Percentiles rank a stretch among this genome's conserved stretches.
Conservation (phyloP, 1,140 invertebrate genomes). For the Leptonema lineaticorne region DNA sequence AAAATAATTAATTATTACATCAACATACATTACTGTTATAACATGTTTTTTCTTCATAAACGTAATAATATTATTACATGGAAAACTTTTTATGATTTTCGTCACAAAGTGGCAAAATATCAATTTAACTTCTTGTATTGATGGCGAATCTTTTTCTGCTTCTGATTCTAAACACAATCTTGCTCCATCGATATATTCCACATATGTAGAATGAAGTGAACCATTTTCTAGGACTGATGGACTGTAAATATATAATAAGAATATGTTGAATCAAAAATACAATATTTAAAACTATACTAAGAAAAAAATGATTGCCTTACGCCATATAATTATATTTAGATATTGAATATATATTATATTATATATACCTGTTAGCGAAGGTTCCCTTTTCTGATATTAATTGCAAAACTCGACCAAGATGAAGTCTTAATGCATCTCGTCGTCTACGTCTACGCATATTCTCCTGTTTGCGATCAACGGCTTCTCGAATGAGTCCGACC, state of each 20-base stretch:
- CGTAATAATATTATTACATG: constrained; percentile 62
- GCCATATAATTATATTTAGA: too few relatives aligned
- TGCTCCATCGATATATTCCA: constrained; percentile 95
- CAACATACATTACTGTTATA: background rate
- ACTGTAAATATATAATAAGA: too few relatives aligned
- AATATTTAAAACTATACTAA: too few relatives aligned
- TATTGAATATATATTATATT: too few relatives aligned
- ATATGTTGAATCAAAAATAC: too few relatives aligned
- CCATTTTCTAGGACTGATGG: constrained; percentile 78
- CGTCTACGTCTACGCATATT: constrained; percentile 87
- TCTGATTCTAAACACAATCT: constrained; percentile 89
- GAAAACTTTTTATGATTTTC: constrained; percentile 91
- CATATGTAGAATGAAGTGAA: constrained; percentile 81
- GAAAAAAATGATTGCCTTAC: too few relatives aligned
- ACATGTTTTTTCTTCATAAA: constrained; percentile 1
- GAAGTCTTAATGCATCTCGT: constrained; percentile 88
- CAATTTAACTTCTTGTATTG: constrained; percentile 81
- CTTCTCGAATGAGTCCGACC: constrained; percentile 86
- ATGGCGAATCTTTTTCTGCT: constrained; percentile 80
- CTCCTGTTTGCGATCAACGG: constrained; percentile 97
- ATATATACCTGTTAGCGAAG: constrained; percentile 78
- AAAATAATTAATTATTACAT: constrained; percentile 14
- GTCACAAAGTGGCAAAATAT: constrained; percentile 94
- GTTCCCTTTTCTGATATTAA: constrained; percentile 90
- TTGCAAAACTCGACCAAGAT: constrained; percentile 88